These are phyloP conservation scores for Caiman crocodilus DNA, from an alignment of 2,797 vertebrate species.

Conservation along the genomic window DNA sequence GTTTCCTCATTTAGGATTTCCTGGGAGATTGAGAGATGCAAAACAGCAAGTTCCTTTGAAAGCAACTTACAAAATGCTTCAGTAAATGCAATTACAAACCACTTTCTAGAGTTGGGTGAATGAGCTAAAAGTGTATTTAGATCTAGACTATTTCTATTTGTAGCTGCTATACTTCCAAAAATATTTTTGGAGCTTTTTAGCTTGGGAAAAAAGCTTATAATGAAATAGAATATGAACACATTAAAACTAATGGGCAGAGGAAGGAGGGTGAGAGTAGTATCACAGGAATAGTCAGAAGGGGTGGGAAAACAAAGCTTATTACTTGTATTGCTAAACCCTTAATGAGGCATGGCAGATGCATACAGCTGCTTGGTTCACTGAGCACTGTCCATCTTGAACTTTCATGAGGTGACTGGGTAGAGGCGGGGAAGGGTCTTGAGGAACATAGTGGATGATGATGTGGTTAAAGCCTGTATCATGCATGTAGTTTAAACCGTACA, in stretches of 20 bases:
- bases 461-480: neutral
- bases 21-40: neutral
- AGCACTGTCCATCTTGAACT: neutral
- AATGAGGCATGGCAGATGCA: neutral
- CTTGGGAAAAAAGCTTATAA: neutral
- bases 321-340: neutral
- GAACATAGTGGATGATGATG: neutral
- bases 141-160: neutral
- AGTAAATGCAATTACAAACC: neutral
- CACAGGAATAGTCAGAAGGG: neutral
- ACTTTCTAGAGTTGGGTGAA: neutral
- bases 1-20: neutral
- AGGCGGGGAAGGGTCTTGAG: neutral
- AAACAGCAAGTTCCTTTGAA: neutral
- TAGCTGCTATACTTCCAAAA: neutral
- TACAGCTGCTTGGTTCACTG: neutral
- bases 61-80: neutral
- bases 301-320: neutral
- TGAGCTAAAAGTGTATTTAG: neutral
- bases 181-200: neutral
- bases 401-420: neutral
- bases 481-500: accelerated
- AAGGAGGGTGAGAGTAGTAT: neutral
- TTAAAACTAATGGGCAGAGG: neutral
- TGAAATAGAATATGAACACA: neutral